Percentiles rank a stretch among this genome's conserved stretches.
These are phyloP conservation scores for Rhynchonema sp. DNA, from an alignment of 2,888 invertebrate species.

Conservation along the genomic window DNA sequence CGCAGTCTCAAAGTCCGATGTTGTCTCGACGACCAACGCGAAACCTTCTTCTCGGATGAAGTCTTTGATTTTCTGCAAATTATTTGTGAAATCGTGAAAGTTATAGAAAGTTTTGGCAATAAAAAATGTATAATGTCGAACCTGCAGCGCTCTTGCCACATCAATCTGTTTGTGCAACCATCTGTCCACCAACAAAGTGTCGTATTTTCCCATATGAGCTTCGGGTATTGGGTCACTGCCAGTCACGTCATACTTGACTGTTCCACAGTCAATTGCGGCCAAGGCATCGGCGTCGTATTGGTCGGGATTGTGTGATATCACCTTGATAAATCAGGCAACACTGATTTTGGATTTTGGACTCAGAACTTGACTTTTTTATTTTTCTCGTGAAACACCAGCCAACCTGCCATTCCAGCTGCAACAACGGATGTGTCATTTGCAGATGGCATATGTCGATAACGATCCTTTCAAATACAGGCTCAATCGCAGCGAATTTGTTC, in stretches of 20 bases:
- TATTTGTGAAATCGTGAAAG: constrained; percentile 17
- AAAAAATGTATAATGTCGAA: too few relatives aligned
- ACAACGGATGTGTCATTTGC: constrained; percentile 21
- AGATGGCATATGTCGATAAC: constrained; percentile 16
- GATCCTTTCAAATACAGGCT: constrained; percentile 19
- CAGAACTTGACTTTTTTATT: too few relatives aligned
- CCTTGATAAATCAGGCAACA: too few relatives aligned
- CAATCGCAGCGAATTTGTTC: constrained; percentile 10
- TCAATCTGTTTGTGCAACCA: constrained; percentile 13
- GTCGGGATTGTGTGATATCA: too few relatives aligned
- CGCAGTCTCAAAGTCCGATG: constrained; percentile 24
- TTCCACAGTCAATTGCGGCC: too few relatives aligned
- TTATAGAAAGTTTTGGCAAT: too few relatives aligned
- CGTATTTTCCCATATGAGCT: constrained; percentile 19
- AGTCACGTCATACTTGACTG: background rate
- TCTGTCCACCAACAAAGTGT: constrained; percentile 21
- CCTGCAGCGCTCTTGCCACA: background rate
- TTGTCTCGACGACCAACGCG: constrained; percentile 31
- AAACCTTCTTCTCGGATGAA: constrained; percentile 31
- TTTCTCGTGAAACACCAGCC: too few relatives aligned
- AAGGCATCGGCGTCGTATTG: too few relatives aligned
- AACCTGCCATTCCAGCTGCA: constrained; percentile 14
- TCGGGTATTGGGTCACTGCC: constrained; percentile 12
- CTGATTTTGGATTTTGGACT: too few relatives aligned
- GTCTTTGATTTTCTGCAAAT: constrained; percentile 15